Evolutionary conservation across 2,888 invertebrate species (phyloP), one percentile per base, ranked within the genome.

Genomic region (Andricus quercusramuli): DNA sequence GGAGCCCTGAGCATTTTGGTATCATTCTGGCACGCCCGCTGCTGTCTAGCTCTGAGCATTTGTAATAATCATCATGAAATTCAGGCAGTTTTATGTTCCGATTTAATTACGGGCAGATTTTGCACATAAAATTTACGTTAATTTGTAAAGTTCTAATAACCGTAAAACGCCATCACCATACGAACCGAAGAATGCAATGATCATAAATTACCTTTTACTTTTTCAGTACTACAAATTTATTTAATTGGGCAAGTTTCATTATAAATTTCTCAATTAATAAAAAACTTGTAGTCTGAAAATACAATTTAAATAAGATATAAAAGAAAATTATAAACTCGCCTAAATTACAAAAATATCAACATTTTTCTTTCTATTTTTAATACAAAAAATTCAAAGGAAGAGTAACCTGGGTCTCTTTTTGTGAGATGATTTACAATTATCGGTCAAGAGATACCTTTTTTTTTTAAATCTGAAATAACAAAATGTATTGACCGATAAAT

Each of bases 11-110:
- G 51, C 70, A 70, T 70, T 70, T 70, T 70, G 70, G 70, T 51
- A 70, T 70, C 51, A 70, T 70, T 70, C 70, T 74, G 74, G 74
- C 74, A 74, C 74, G 74, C 74, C 74, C 74, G 74, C 74, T 70
- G 20, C 70, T 37, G 51, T 56, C 56, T 74, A 62, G 62, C 25
- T 51, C 51, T 74, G 11, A 74, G 32, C 47, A 56, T 74, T 74
- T 32, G n/a, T 56, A 56, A 74, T 74, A 74, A 74, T 74, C 32
- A 74, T 56, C 74, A 51, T 44, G 25, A 47, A 70, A 70, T 29
- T 9, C 56, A 74, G 51, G 74, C n/a, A 56, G 29, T 56, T 56
- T 11, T 13, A 70, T 56, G 5, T n/a, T 20, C 32, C 4, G 29
- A 56, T 74, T 74, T 74, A 56, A 74, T 74, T 74, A 56, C 17